These are phyloP conservation scores for Condylostylus longicornis DNA, from an alignment of 1,140 invertebrate species.

Conservation along the genomic window DNA sequence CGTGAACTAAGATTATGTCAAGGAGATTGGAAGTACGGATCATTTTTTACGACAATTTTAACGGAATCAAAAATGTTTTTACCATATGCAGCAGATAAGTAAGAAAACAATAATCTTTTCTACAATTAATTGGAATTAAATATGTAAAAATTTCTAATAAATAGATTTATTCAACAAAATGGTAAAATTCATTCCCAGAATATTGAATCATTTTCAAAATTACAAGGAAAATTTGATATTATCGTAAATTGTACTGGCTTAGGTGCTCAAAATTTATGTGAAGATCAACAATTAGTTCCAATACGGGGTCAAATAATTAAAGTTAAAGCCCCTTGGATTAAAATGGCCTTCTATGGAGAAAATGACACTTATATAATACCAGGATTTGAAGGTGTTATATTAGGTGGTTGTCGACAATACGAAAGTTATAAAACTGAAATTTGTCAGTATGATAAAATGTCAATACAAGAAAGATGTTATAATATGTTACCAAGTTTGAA, in stretches of 20 bases:
- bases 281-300: conserved; percentile 61
- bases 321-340: conserved; percentile 77
- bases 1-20: conserved; percentile 56
- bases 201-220: conserved; percentile 43
- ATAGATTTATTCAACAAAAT: conserved; percentile 41
- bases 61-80: conserved; percentile 56
- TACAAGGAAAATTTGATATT: conserved; percentile 51
- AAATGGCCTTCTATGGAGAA: conserved; percentile 72
- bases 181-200: conserved; percentile 40
- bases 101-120: conserved; percentile 8
- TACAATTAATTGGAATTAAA: conserved; percentile 3
- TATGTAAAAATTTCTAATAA: conserved; percentile 6
- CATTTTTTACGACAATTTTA: conserved; percentile 60
- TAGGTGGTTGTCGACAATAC: conserved; percentile 70
- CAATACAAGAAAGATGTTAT: conserved; percentile 59
- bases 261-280: conserved; percentile 58
- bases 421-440: conserved; percentile 57
- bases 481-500: conserved; percentile 55
- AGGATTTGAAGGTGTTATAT: conserved; percentile 50
- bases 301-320: conserved; percentile 81
- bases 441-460: conserved; percentile 51
- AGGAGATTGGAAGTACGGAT: conserved; percentile 64
- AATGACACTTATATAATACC: conserved; percentile 76
- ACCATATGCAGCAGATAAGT: conserved; percentile 56
- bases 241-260: conserved; percentile 83